phyloP scores from a whole-genome alignment of 1,140 invertebrate genomes.

The Neodiprion lecontei region DNA sequence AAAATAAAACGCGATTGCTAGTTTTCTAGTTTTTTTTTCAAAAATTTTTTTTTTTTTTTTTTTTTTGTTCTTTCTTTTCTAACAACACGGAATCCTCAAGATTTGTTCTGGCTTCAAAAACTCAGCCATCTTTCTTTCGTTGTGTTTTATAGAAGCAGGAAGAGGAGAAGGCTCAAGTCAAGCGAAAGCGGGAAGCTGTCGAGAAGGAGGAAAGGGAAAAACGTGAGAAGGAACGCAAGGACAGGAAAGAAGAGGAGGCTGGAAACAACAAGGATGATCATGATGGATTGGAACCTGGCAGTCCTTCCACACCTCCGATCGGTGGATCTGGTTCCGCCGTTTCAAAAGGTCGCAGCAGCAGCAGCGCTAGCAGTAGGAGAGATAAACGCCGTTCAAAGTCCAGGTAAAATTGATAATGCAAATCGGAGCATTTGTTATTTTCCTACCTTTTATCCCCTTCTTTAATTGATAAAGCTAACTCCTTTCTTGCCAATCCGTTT shows the following conservation, averaged over 20 bases:
- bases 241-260: conserved; percentile 42
- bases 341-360: conserved; percentile 50
- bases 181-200: conserved; percentile 62
- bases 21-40: conserved; percentile 36
- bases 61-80: conserved; percentile 23
- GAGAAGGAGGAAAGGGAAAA: conserved; percentile 61
- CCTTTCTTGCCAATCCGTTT: neutral
- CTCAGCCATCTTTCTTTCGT: conserved; percentile 29
- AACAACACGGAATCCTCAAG: conserved; percentile 29
- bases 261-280: conserved; percentile 57
- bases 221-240: conserved; percentile 53
- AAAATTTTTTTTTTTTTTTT: too few species aligned
- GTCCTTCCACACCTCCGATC: conserved; percentile 50
- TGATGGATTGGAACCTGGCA: conserved; percentile 53
- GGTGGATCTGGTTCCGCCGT: conserved; percentile 35
- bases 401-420: conserved; percentile 46
- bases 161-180: conserved; percentile 67
- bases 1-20: conserved; percentile 42
- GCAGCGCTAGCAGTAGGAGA: conserved; percentile 51
- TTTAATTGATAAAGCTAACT: neutral
- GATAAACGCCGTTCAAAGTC: conserved; percentile 62
- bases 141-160: conserved; percentile 72
- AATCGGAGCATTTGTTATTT: conserved; percentile 12
- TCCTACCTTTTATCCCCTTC: conserved; percentile 10
- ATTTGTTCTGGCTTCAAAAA: neutral